Evolutionary conservation across 2,113 vertebrate genomes (phyloP).

Genomic region (Proterorhinus semilunaris): DNA sequence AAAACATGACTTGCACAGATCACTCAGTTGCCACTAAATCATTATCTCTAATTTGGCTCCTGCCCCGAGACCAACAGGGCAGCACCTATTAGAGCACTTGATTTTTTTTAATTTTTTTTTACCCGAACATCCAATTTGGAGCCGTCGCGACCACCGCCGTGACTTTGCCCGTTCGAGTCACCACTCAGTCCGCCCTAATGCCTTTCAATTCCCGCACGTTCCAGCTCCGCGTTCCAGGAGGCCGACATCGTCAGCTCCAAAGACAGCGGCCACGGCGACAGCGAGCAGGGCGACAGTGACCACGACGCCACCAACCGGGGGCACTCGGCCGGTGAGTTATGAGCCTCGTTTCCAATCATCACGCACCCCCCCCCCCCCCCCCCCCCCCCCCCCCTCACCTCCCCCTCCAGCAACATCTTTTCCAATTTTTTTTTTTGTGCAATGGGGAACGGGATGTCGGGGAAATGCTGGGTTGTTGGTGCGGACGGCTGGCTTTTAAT

Average conservation of each 20-base stretch:
- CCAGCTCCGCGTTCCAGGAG: constrained; percentile 98
- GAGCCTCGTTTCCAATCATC: constrained; percentile 19
- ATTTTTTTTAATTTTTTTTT: too few species aligned
- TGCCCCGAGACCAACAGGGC: constrained; percentile 58
- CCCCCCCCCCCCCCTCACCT: background rate
- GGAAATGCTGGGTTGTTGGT: constrained; percentile 54
- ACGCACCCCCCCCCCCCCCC: background rate
- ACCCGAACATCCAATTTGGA: constrained; percentile 73
- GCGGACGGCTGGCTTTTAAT: constrained; percentile 69
- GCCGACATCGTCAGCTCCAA: constrained; percentile 99
- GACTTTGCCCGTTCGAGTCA: constrained; percentile 60
- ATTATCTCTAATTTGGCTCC: constrained; percentile 65
- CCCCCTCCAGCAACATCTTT: background rate
- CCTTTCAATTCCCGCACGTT: constrained; percentile 1
- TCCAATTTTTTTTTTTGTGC: constrained; percentile 31
- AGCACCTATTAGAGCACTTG: constrained; percentile 62
- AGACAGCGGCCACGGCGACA: constrained; percentile 99
- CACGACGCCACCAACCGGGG: constrained; percentile 98
- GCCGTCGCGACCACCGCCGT: constrained; percentile 48
- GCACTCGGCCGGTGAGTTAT: constrained; percentile 92
- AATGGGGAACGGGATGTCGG: constrained; percentile 32
- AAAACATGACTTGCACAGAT: constrained; percentile 51
- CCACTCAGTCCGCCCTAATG: constrained; percentile 25
- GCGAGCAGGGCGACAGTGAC: constrained; percentile 98
- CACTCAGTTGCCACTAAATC: constrained; percentile 49